Base-by-base conservation (phyloP, 2,797 vertebrate genomes). In the Melanotaenia trifasciata region DNA sequence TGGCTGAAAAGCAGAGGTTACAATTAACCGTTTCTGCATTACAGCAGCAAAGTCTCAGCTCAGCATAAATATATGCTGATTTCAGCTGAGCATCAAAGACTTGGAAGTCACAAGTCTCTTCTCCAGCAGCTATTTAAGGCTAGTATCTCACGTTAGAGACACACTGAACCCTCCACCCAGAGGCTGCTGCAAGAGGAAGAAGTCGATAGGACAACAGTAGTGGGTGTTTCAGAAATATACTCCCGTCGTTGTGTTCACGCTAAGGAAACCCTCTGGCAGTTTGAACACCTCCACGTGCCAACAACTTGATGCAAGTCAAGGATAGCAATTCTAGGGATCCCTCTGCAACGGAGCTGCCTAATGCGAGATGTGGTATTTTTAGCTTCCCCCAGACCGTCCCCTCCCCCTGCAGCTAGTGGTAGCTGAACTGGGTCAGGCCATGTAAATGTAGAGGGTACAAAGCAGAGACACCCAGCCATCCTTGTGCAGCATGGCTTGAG, bases 271-370 rank as follows among this genome's bases (percentile, higher is more conserved):
- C 93, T 94, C 83, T 92, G 92, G 92, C 91, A 93, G 87, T 89
- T 90, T 67, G 63, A 70, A 68, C 79, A 68, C 83, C 64, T 80
- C 80, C 72, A 84, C 33, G 76, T 90, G 94, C 93, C 93, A 95
- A 92, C 83, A 86, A 74, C 89, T 85, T 72, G 64, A 88, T 84
- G 84, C 70, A 84, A 94, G 91, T 92, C 83, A 79, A 92, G 90
- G 91, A 90, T 81, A 90, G 91, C 91, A 69, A 91, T 94, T 93
- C 91, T 91, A 95, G 94, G 95, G 95, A 95, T 95, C 94, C 95
- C 95, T 94, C 92, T 84, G 86, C 93, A 89, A 85, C 82, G 84
- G 88, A 93, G 91, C 91, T 81, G 90, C 90, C 76, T 79, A 91
- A 91, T 91, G 86, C 78, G 64, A 87, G 79, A 84, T 77, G 78